Evolutionary conservation across 2,113 vertebrate species (phyloP).

Genomic region (Elephas maximus): DNA sequence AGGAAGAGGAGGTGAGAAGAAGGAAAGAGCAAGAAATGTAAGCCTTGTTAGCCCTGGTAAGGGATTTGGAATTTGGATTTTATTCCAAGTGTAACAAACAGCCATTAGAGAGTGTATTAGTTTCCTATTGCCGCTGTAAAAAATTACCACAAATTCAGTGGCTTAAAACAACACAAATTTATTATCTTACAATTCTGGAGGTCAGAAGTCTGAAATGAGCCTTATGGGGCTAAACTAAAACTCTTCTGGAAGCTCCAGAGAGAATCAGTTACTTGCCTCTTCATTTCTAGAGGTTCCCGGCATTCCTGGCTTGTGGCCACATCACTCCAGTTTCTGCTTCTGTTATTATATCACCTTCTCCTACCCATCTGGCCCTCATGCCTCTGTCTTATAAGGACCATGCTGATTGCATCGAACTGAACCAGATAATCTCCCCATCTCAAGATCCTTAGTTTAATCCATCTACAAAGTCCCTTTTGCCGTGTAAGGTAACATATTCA

Average conservation of each 20-base stretch:
- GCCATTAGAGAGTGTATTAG: not conserved
- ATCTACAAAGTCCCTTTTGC: not conserved
- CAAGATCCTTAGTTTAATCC: not conserved
- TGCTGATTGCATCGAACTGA: not conserved
- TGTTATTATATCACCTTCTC: not conserved
- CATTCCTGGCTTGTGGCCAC: not conserved
- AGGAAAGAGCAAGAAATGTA: not conserved
- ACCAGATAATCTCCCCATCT: not conserved
- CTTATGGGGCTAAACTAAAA: not conserved
- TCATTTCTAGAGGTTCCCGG: not conserved
- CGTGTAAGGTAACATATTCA: not conserved
- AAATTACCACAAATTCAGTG: not conserved
- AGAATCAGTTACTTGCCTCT: not conserved
- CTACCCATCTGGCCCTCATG: not conserved
- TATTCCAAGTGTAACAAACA: slow-evolving; percentile 5
- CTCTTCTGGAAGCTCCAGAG: not conserved
- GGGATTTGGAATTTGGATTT: not conserved
- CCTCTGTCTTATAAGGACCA: not conserved
- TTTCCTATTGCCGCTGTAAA: not conserved
- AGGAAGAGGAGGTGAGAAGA: not conserved
- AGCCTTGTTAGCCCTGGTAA: not conserved
- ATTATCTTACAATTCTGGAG: not conserved
- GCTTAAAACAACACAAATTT: not conserved
- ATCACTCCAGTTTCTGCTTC: too few relatives aligned
- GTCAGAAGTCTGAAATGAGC: not conserved